These are phyloP conservation scores for Tympanoctomys barrerae DNA, from an alignment of 2,797 vertebrate genomes.

Conservation along the genomic window DNA sequence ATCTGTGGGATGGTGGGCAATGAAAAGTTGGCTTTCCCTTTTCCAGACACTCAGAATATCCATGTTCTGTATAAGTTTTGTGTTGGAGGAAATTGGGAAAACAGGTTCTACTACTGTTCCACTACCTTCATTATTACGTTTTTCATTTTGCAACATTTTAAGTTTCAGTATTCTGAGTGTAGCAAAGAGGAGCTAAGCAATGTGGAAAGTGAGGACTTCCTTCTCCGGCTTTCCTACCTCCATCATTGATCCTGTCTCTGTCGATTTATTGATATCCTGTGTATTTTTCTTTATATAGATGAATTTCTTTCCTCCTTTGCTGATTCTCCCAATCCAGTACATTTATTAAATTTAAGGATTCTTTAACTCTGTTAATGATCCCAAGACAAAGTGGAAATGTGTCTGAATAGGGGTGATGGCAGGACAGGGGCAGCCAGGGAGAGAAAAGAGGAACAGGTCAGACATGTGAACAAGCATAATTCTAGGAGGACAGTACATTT, in stretches of 20 bases:
- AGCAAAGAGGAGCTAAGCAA: not conserved
- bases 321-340: not conserved
- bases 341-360: not conserved
- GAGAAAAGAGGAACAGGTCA: not conserved
- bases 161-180: not conserved
- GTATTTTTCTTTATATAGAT: not conserved
- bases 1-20: not conserved
- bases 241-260: not conserved
- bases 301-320: not conserved
- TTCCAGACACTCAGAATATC: not conserved
- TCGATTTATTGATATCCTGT: not conserved
- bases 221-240: rapidly evolving
- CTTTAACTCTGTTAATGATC: not conserved
- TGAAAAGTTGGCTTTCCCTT: not conserved
- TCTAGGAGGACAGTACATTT: constrained; percentile 15
- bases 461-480: constrained; percentile 52
- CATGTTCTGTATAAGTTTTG: not conserved
- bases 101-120: not conserved
- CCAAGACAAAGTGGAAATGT: not conserved
- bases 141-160: not conserved
- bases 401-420: not conserved
- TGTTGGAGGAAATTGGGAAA: not conserved
- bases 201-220: not conserved
- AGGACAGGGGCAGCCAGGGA: not conserved
- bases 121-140: not conserved